These are phyloP conservation scores for Lagria hirta DNA, from an alignment of 2,888 invertebrate species.

Conservation along the genomic window DNA sequence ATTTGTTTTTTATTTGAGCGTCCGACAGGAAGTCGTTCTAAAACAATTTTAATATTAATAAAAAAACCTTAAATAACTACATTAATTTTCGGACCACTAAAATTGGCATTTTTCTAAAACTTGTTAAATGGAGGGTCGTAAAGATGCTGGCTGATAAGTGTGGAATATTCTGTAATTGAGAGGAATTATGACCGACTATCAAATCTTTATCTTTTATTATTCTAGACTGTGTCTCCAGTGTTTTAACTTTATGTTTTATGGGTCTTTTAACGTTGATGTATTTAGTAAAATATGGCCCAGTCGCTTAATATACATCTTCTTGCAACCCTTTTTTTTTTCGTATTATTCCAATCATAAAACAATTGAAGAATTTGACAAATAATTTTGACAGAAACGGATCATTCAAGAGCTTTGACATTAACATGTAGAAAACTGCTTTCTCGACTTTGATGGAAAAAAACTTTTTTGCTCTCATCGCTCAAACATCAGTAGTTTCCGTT, in stretches of 20 bases:
- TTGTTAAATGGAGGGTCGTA: slow-evolving; percentile 27
- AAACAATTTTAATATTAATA: slow-evolving; percentile 9
- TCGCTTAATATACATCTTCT: background rate
- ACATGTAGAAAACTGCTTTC: no score
- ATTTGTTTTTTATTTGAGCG: slow-evolving; percentile 19
- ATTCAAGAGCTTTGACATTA: no score
- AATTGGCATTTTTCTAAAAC: slow-evolving; percentile 15
- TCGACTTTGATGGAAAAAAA: no score
- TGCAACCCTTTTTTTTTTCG: no score
- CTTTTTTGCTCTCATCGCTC: no score
- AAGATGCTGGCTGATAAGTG: slow-evolving; percentile 36
- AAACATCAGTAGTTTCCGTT: no score
- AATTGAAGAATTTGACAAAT: no score
- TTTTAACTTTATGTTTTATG: slow-evolving; percentile 32
- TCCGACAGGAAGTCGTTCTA: slow-evolving; percentile 12
- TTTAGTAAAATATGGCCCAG: slow-evolving; percentile 7
- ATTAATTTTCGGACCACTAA: slow-evolving; percentile 6
- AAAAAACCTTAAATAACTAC: slow-evolving; percentile 7
- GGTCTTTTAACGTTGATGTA: slow-evolving; percentile 14
- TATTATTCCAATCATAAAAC: no score
- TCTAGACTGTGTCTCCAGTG: slow-evolving; percentile 29
- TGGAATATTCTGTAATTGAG: slow-evolving; percentile 36
- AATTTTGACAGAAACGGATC: no score
- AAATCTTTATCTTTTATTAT: slow-evolving; percentile 30
- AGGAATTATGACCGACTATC: slow-evolving; percentile 35